phyloP scores from a whole-genome alignment of 2,797 vertebrate genomes.

The Schizopygopsis pylzovi region DNA sequence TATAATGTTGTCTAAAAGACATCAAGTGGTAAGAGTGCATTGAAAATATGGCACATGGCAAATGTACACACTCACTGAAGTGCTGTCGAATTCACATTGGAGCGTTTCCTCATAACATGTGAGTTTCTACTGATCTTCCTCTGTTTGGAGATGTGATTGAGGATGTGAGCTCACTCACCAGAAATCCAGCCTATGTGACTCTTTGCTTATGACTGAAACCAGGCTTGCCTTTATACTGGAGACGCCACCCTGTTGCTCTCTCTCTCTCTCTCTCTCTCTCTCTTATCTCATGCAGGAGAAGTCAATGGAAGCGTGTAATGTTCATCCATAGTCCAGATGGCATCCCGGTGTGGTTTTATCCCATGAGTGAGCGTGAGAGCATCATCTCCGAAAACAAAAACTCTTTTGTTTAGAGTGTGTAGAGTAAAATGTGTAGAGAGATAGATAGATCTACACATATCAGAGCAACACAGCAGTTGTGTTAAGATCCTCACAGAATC shows the following conservation, averaged over 20 bases:
- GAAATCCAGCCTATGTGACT: conserved; percentile 84
- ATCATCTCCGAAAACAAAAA: not conserved
- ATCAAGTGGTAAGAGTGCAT: not conserved
- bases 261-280: conserved; percentile 53
- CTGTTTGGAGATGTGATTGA: conserved; percentile 73
- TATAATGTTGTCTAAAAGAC: not conserved
- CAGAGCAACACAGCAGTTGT: not conserved
- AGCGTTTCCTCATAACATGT: conserved; percentile 51
- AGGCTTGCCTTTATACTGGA: conserved; percentile 73
- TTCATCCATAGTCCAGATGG: conserved; percentile 13
- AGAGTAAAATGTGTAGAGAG: not conserved
- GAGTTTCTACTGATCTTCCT: conserved; percentile 61
- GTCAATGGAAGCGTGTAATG: not conserved
- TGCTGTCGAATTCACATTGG: not conserved
- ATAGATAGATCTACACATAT: not conserved
- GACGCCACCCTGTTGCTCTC: conserved; percentile 28
- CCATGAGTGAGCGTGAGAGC: not conserved
- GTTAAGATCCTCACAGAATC: not conserved
- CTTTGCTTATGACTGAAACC: conserved; percentile 78
- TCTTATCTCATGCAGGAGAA: conserved; percentile 19
- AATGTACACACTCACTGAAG: conserved; percentile 4
- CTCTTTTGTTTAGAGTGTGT: too few species aligned
- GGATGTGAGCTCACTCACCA: conserved; percentile 88
- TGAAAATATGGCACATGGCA: conserved; percentile 4
- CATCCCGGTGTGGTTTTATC: not conserved